A percentile compares a stretch with the other conserved stretches of the same genome.
Evolutionary conservation across 1,140 invertebrate genomes (phyloP).

Genomic region (Drosophila orosa): DNA sequence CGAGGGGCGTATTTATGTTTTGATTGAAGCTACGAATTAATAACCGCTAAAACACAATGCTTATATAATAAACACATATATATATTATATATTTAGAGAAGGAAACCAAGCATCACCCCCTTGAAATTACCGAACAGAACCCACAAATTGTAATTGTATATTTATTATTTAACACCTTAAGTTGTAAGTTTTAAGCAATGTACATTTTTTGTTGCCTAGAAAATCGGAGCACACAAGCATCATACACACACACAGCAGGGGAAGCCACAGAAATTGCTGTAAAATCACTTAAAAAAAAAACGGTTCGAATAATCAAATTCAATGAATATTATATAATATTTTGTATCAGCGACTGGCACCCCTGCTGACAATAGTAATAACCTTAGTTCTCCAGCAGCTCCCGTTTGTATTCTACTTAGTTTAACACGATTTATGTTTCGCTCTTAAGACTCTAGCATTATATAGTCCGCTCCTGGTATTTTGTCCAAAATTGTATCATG

Average conservation of each 20-base stretch:
- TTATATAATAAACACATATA: constrained; percentile 10
- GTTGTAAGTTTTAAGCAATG: constrained; percentile 29
- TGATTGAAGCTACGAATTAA: constrained; percentile 49
- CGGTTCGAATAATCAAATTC: constrained; percentile 1
- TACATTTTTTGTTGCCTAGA: constrained; percentile 37
- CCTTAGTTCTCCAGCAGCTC: constrained; percentile 27
- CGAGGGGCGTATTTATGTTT: constrained; percentile 72
- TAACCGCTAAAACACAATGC: constrained; percentile 44
- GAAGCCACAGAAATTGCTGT: neutral
- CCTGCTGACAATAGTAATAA: constrained; percentile 12
- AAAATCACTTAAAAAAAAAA: neutral
- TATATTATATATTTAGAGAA: constrained; percentile 27
- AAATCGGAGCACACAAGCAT: constrained; percentile 18
- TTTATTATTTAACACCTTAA: constrained; percentile 34
- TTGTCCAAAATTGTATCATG: constrained; percentile 45
- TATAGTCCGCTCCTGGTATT: constrained; percentile 44
- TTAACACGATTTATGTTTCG: constrained; percentile 36
- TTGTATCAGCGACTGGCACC: neutral
- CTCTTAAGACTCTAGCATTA: constrained; percentile 35
- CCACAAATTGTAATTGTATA: constrained; percentile 39
- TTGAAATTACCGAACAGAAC: constrained; percentile 38
- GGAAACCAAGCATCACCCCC: constrained; percentile 46
- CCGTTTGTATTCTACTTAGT: constrained; percentile 42
- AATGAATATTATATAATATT: neutral
- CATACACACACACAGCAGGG: neutral